Percentiles rank a stretch among this genome's conserved stretches.
These are phyloP conservation scores for Drosophila nasuta DNA, from an alignment of 1,140 invertebrate genomes.

Conservation along the genomic window DNA sequence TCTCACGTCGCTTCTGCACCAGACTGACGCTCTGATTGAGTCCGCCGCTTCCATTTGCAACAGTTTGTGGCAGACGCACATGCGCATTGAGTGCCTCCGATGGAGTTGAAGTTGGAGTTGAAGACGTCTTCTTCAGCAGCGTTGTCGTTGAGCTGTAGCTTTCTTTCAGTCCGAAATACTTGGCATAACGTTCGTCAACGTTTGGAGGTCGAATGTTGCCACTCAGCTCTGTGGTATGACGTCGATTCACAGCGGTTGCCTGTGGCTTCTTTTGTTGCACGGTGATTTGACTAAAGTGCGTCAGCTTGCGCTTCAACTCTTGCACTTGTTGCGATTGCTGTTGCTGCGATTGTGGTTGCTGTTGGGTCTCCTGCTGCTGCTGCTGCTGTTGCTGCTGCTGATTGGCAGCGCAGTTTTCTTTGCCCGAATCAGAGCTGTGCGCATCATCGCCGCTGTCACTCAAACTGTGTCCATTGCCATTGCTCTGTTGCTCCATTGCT, in stretches of 20 bases:
- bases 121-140: conserved; percentile 1
- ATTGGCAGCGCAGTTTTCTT: conserved; percentile 75
- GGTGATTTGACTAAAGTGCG: conserved; percentile 34
- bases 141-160: conserved; percentile 38
- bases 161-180: conserved; percentile 71
- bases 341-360: not conserved
- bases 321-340: conserved; percentile 25
- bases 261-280: conserved; percentile 51
- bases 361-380: not conserved
- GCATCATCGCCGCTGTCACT: conserved; percentile 59
- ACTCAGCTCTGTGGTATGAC: conserved; percentile 55
- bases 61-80: conserved; percentile 43
- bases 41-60: not conserved
- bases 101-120: not conserved
- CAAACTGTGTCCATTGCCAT: not conserved
- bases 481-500: not conserved
- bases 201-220: conserved; percentile 20
- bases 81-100: conserved; percentile 62
- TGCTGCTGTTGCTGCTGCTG: conserved; percentile 41
- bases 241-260: conserved; percentile 39
- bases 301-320: conserved; percentile 69
- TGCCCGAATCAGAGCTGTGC: conserved; percentile 71
- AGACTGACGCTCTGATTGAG: conserved; percentile 3
- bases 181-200: conserved; percentile 74
- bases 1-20: conserved; percentile 60